Percentiles rank a stretch among this genome's conserved stretches.
Evolutionary conservation across 1,140 invertebrate genomes (phyloP).

Genomic region (Drosophila sproati): DNA sequence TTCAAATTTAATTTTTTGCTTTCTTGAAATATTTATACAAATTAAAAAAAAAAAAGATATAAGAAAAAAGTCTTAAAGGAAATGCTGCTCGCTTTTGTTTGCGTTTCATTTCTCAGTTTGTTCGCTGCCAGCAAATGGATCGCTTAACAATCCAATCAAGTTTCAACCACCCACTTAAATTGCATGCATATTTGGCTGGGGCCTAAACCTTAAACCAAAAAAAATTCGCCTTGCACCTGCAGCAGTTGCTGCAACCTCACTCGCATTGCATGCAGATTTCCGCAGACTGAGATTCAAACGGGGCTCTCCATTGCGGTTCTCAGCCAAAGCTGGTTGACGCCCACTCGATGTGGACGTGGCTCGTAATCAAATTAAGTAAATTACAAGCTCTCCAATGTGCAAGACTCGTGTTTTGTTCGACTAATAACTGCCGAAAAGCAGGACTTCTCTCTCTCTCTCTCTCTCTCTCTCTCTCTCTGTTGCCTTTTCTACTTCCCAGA

Average conservation of each 20-base stretch:
- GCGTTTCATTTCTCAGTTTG: not conserved
- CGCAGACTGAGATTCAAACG: not conserved
- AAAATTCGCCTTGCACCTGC: slow-evolving; percentile 31
- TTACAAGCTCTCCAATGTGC: slow-evolving; percentile 82
- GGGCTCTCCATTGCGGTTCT: not conserved
- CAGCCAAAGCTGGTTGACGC: slow-evolving; percentile 17
- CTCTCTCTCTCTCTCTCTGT: not conserved
- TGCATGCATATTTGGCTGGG: slow-evolving; percentile 32
- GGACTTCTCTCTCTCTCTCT: slow-evolving; percentile 1
- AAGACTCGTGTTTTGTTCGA: slow-evolving; percentile 77
- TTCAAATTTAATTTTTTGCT: not conserved
- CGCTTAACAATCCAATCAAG: slow-evolving; percentile 3
- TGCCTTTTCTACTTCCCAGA: too few species aligned
- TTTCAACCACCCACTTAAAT: slow-evolving; percentile 39
- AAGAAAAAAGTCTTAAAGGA: too few species aligned
- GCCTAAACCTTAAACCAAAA: slow-evolving; percentile 2
- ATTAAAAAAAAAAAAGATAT: not conserved
- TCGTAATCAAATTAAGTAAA: slow-evolving; percentile 82
- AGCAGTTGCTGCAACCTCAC: slow-evolving; percentile 4
- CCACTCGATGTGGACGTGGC: slow-evolving; percentile 41
- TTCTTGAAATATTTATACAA: too few species aligned
- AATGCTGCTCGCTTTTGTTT: not conserved
- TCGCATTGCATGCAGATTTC: not conserved
- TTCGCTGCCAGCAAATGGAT: not conserved
- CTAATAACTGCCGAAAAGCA: slow-evolving; percentile 78